phyloP scores from a whole-genome alignment of 2,113 vertebrate species.

The Delphinapterus leucas region DNA sequence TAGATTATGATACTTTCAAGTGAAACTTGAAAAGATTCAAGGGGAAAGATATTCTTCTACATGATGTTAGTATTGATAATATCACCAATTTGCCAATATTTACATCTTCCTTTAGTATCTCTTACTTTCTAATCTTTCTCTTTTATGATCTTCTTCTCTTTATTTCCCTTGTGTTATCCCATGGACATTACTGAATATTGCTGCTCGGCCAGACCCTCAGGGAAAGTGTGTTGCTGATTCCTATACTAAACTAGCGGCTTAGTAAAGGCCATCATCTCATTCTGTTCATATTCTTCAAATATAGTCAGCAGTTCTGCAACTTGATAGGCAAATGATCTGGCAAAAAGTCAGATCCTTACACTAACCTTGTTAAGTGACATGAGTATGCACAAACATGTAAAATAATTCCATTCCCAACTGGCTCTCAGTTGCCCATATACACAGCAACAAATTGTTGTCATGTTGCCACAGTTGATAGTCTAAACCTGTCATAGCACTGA shows the following conservation, averaged over 20 bases:
- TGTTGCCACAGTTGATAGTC: not conserved
- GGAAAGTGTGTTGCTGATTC: not conserved
- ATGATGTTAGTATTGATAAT: not conserved
- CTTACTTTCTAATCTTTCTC: not conserved
- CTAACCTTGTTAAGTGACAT: not conserved
- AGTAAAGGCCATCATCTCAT: not conserved
- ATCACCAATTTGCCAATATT: not conserved
- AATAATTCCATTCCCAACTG: not conserved
- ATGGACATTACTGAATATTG: not conserved
- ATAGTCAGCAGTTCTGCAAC: not conserved
- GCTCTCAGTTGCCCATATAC: not conserved
- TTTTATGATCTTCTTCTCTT: not conserved
- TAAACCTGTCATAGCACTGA: slow-evolving; percentile 2
- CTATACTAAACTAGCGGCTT: not conserved
- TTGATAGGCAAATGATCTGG: not conserved
- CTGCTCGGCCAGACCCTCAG: not conserved
- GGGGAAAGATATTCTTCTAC: not conserved
- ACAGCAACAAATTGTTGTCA: not conserved
- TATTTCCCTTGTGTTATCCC: not conserved
- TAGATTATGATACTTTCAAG: not conserved
- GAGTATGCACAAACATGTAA: not conserved
- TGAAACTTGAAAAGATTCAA: not conserved
- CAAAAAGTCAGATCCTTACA: not conserved
- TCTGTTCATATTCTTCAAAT: not conserved
- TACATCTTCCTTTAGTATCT: not conserved